phyloP scores from a whole-genome alignment of 2,888 invertebrate genomes.

The Galerucella pusilla region DNA sequence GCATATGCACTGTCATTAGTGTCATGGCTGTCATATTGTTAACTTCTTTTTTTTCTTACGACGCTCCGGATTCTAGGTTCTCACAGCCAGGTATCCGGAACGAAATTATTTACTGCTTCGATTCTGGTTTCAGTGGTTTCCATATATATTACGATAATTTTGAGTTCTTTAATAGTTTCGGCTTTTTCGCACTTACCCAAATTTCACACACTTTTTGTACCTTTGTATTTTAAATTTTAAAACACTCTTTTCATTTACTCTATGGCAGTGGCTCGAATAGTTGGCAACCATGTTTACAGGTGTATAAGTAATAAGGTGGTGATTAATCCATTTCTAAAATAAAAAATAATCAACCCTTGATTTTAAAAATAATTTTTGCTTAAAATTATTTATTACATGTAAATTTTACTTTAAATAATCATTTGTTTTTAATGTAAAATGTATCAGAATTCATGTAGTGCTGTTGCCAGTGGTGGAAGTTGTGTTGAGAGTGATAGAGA shows the following conservation, averaged over 20 bases:
- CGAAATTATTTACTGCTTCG: too few species aligned
- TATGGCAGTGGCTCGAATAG: not conserved
- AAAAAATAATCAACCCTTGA: not conserved
- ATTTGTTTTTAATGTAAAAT: constrained; percentile 60
- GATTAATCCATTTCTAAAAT: not conserved
- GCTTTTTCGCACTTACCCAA: too few species aligned
- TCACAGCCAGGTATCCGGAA: not conserved
- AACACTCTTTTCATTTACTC: not conserved
- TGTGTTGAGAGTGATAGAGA: constrained; percentile 73
- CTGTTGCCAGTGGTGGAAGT: constrained; percentile 73
- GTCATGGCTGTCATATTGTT: constrained; percentile 1
- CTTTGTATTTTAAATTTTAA: not conserved
- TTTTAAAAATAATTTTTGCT: not conserved
- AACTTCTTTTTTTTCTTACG: not conserved
- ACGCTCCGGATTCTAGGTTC: not conserved
- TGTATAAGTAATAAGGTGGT: not conserved
- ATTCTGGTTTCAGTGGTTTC: too few species aligned
- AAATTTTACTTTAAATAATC: not conserved
- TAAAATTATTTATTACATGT: not conserved
- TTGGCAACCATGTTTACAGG: constrained; percentile 1
- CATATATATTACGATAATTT: too few species aligned
- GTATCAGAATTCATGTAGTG: constrained; percentile 81
- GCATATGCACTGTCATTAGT: constrained; percentile 29
- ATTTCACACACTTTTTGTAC: too few species aligned
- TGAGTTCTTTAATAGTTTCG: too few species aligned